Percentiles rank a stretch among this genome's conserved stretches.
Conservation (phyloP, 2,797 vertebrate genomes). For the Tokudaia muenninki region DNA sequence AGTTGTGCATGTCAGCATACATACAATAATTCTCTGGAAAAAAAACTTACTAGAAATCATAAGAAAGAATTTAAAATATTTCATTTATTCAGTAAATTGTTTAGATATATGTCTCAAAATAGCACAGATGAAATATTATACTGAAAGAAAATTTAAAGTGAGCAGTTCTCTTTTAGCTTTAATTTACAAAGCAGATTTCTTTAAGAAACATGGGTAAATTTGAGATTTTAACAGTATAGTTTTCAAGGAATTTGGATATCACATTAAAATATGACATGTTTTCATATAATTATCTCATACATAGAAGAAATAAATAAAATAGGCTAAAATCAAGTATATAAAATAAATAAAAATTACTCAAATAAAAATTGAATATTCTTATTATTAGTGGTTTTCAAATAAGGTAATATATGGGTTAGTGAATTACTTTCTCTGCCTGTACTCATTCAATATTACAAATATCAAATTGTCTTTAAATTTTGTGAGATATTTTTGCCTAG, state of each 20-base stretch:
- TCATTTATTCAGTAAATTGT: background rate
- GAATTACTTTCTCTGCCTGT: background rate
- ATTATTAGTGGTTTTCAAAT: background rate
- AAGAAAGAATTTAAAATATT: conserved; percentile 17
- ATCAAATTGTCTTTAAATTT: background rate
- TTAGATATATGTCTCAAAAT: conserved; percentile 11
- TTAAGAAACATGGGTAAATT: background rate
- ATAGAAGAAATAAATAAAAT: conserved; percentile 32
- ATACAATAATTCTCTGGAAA: background rate
- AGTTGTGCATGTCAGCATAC: background rate
- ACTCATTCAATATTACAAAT: background rate
- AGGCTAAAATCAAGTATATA: background rate
- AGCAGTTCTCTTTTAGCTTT: background rate
- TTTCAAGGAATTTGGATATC: background rate
- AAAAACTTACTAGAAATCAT: background rate
- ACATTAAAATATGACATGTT: conserved; percentile 3
- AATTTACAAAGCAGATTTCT: background rate
- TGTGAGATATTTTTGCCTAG: background rate
- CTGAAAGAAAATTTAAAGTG: background rate
- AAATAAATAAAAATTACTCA: background rate
- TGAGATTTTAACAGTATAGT: background rate
- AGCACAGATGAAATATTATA: conserved; percentile 12
- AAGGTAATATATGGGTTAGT: conserved; percentile 10
- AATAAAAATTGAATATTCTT: background rate
- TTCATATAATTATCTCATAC: conserved; percentile 10